A percentile compares a stretch with the other conserved stretches of the same genome.
Evolutionary conservation across 2,888 invertebrate genomes (phyloP).

Genomic region (Anticlea derivata): DNA sequence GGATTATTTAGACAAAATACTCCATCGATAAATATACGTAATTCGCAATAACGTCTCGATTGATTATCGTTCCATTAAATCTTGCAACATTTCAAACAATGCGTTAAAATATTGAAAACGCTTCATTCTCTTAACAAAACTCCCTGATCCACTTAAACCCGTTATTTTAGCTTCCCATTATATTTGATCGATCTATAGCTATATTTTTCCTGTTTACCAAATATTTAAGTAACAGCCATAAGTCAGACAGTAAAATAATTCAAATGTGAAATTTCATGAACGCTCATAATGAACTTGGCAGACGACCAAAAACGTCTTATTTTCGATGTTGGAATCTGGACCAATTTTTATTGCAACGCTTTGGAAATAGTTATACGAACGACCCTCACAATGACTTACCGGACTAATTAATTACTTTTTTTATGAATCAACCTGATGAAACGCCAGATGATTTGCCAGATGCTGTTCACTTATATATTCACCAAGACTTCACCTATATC

Average conservation of each 20-base stretch:
- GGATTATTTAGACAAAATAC: conserved; percentile 17
- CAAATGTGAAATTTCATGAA: conserved; percentile 85
- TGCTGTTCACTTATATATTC: conserved; percentile 36
- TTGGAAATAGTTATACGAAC: conserved; percentile 75
- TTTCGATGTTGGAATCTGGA: conserved; percentile 83
- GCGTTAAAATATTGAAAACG: conserved; percentile 47
- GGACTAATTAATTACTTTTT: conserved; percentile 43
- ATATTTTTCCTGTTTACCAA: conserved; percentile 84
- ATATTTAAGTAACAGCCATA: conserved; percentile 84
- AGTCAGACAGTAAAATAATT: conserved; percentile 84
- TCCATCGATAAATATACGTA: conserved; percentile 32
- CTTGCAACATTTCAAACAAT: conserved; percentile 52
- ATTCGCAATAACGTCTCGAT: conserved; percentile 31
- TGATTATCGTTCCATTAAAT: conserved; percentile 44
- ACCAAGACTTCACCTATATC: no score
- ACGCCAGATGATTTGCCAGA: conserved; percentile 39
- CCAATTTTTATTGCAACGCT: conserved; percentile 82
- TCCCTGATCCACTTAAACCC: conserved; percentile 71
- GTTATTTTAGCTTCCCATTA: conserved; percentile 77
- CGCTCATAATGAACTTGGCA: conserved; percentile 84
- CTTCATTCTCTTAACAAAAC: conserved; percentile 54
- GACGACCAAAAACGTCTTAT: conserved; percentile 83
- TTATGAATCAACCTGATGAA: conserved; percentile 12
- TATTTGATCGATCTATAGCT: conserved; percentile 81
- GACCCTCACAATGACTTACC: conserved; percentile 66